A percentile compares a stretch with the other conserved stretches of the same genome.
Evolutionary conservation across 2,797 vertebrate genomes (phyloP).

Genomic region (Cyprinodon diabolis): DNA sequence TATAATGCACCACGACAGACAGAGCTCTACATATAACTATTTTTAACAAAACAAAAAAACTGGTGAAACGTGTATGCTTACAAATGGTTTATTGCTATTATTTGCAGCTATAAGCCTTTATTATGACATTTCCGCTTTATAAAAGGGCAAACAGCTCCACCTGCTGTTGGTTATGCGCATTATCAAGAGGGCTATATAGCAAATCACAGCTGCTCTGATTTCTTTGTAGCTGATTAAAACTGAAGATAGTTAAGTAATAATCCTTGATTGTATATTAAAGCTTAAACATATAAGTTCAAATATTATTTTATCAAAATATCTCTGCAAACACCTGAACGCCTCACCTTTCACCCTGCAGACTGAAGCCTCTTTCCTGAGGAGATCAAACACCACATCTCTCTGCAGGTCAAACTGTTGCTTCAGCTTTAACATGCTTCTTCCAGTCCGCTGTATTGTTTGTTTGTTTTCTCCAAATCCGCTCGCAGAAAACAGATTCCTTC

Average conservation of each 20-base stretch:
- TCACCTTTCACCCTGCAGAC: constrained; percentile 74
- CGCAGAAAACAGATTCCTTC: constrained; percentile 1
- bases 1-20: not conserved
- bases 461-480: not conserved
- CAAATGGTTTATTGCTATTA: not conserved
- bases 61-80: not conserved
- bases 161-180: constrained; percentile 16
- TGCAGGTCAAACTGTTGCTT: constrained; percentile 71
- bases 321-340: constrained; percentile 49
- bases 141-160: constrained; percentile 35
- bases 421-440: constrained; percentile 70
- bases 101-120: not conserved
- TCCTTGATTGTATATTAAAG: not conserved
- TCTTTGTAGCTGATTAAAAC: not conserved
- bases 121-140: not conserved
- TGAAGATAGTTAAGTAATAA: not conserved
- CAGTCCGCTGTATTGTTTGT: not conserved
- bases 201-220: not conserved
- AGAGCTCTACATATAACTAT: not conserved
- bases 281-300: not conserved
- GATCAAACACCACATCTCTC: constrained; percentile 71
- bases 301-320: not conserved
- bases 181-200: not conserved
- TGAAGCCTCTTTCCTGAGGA: constrained; percentile 74
- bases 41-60: not conserved